Percentiles rank a stretch among this genome's conserved stretches.
These are phyloP conservation scores for Pseudomyrmex concolor DNA, from an alignment of 1,140 invertebrate species.

Conservation along the genomic window DNA sequence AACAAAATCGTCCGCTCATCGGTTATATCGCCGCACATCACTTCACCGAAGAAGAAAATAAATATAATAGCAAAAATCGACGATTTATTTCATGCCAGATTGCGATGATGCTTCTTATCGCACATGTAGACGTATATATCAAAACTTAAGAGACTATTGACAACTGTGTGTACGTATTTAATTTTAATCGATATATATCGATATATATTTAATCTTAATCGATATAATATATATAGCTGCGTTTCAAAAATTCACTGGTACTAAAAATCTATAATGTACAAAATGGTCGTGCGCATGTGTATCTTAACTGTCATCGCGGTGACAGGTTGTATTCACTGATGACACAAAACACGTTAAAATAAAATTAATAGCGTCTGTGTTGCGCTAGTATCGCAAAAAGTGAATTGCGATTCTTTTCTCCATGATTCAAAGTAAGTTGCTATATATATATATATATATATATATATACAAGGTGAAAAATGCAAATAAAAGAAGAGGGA, in stretches of 20 bases:
- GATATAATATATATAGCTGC: conserved; percentile 11
- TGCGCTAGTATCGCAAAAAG: neutral
- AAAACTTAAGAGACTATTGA: neutral
- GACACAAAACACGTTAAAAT: too few species aligned
- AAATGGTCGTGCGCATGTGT: too few species aligned
- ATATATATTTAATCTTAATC: neutral
- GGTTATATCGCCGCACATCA: conserved; percentile 59
- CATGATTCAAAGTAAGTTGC: neutral
- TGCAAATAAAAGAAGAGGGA: neutral
- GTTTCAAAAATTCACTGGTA: too few species aligned
- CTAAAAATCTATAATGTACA: too few species aligned
- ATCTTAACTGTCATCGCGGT: too few species aligned
- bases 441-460: neutral
- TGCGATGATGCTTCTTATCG: neutral
- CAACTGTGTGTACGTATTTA: neutral
- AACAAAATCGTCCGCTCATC: conserved; percentile 75
- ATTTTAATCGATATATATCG: conserved; percentile 52
- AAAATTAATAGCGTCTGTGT: too few species aligned
- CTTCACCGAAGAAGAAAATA: neutral
- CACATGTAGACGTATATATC: conserved; percentile 1
- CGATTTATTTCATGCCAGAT: conserved; percentile 19
- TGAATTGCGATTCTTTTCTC: neutral
- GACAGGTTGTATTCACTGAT: too few species aligned
- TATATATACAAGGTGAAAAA: neutral
- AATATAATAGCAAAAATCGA: neutral